Evolutionary conservation across 2,888 invertebrate species (phyloP).

Genomic region (Ischnus inquisitorius): DNA sequence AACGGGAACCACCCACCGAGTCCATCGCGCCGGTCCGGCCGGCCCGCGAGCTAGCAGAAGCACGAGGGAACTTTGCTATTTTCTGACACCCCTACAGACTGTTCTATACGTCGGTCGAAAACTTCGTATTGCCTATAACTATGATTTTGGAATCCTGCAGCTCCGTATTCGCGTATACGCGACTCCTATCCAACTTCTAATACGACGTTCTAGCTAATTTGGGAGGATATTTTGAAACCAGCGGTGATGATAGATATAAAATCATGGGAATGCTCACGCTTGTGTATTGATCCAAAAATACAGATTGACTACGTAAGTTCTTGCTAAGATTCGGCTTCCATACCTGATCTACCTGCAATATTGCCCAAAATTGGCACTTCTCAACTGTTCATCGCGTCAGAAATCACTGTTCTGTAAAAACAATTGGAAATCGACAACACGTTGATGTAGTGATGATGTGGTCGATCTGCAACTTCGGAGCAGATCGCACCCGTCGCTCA

Average conservation of each 20-base stretch:
- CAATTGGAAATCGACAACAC: background rate
- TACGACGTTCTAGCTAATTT: background rate
- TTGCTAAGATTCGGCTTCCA: background rate
- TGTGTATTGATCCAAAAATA: background rate
- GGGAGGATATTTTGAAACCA: background rate
- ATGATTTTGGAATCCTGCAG: background rate
- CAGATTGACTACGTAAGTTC: background rate
- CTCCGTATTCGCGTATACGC: background rate
- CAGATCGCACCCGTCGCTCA: background rate
- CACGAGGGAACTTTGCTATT: slow-evolving; percentile 76
- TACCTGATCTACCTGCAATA: background rate
- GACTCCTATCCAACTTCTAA: background rate
- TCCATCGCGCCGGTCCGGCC: slow-evolving; percentile 85
- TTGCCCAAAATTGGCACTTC: background rate
- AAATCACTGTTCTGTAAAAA: no score
- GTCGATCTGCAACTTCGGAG: no score
- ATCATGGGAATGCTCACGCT: no score
- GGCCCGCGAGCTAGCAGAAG: slow-evolving; percentile 78
- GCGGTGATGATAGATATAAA: no score
- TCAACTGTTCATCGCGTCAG: no score
- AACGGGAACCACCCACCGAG: slow-evolving; percentile 86
- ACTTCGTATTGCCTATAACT: slow-evolving; percentile 23
- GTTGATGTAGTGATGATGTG: background rate
- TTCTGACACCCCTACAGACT: slow-evolving; percentile 73
- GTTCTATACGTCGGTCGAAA: slow-evolving; percentile 55